Conservation (phyloP, 2,113 vertebrate species). For the Lamprologus tigripictilis region DNA sequence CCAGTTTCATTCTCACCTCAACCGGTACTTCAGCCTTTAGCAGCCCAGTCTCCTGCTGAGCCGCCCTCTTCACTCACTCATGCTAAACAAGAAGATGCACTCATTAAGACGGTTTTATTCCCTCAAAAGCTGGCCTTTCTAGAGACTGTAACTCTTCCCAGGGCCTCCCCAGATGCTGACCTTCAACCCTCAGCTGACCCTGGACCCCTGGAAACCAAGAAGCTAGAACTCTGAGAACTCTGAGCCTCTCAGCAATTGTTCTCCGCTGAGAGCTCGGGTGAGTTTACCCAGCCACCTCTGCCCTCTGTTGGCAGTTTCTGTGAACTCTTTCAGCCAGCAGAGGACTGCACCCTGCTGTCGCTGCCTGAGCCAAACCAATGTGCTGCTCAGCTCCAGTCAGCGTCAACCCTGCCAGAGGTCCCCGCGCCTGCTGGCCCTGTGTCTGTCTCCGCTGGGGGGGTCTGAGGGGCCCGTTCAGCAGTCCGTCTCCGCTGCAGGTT, state of each 20-base stretch:
- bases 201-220: not conserved
- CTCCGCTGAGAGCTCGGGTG: not conserved
- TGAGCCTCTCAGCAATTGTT: not conserved
- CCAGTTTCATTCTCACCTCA: not conserved
- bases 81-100: not conserved
- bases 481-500: not conserved
- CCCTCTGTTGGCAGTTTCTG: not conserved
- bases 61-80: not conserved
- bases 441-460: not conserved
- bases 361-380: not conserved
- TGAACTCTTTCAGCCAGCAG: not conserved
- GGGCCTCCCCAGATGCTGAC: not conserved
- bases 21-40: not conserved
- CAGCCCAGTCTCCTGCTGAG: not conserved
- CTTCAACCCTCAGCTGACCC: not conserved
- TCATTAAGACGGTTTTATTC: not conserved
- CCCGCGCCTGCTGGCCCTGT: not conserved
- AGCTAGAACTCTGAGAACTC: not conserved
- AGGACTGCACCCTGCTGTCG: not conserved
- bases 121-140: not conserved
- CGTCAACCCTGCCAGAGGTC: not conserved
- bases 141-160: not conserved
- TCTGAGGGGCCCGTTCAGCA: not conserved
- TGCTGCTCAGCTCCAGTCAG: not conserved
- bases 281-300: not conserved